Conservation (phyloP, 2,797 vertebrate species). For the Graptemys geographica region DNA sequence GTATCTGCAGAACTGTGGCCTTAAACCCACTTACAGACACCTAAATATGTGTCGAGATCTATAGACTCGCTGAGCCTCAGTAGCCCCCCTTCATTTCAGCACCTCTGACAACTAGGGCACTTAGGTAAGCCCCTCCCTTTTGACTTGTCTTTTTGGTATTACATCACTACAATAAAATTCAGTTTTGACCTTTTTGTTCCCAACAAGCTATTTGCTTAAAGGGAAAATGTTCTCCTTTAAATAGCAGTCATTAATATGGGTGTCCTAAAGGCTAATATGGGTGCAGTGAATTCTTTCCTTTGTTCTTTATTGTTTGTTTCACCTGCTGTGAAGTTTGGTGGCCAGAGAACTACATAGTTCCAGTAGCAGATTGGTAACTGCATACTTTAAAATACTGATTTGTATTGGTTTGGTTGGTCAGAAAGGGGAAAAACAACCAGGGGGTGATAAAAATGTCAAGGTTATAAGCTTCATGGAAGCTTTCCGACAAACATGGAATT, state of each 20-base stretch:
- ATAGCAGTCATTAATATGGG: constrained; percentile 75
- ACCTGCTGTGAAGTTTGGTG: constrained; percentile 68
- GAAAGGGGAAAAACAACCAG: constrained; percentile 68
- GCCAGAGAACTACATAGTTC: constrained; percentile 72
- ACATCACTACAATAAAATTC: constrained; percentile 52
- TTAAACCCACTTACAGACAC: not conserved
- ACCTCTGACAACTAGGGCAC: not conserved
- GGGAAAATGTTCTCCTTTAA: constrained; percentile 76
- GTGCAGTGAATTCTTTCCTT: constrained; percentile 78
- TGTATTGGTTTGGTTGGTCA: constrained; percentile 70
- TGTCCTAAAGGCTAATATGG: constrained; percentile 65
- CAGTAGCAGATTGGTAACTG: constrained; percentile 77
- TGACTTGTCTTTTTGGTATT: constrained; percentile 51
- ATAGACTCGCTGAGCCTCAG: not conserved
- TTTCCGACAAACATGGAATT: constrained; percentile 80
- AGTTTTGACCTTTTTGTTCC: constrained; percentile 79
- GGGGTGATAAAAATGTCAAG: constrained; percentile 78
- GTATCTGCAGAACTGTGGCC: not conserved
- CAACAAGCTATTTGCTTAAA: constrained; percentile 72
- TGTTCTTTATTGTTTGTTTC: constrained; percentile 80
- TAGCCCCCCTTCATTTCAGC: not conserved
- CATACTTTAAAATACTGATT: constrained; percentile 79
- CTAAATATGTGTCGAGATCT: not conserved
- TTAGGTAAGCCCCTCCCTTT: not conserved
- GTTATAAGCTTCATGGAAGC: constrained; percentile 76